Evolutionary conservation across 2,888 invertebrate genomes (phyloP), one percentile per base, ranked within the genome.

Genomic region (Drosophila aldrichi): DNA sequence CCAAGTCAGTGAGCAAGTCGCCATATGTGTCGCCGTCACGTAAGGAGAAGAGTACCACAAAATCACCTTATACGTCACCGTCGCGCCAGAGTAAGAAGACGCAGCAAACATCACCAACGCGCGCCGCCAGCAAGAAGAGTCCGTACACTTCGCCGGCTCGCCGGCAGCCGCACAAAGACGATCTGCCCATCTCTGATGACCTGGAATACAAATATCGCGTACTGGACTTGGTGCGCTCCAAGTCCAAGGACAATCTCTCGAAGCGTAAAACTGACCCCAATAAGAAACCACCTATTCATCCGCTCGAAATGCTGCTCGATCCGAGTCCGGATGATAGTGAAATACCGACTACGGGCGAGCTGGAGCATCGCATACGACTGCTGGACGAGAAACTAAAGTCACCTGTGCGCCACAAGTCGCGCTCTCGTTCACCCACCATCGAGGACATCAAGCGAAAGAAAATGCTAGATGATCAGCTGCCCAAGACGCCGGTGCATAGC

Each of bases 291-390:
- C 81, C 91, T 22, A 91, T 92, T 66, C 91, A 91, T 77, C 92
- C 91, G 0, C 73, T 91, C 1, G 91, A 91, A 77, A 91, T 91
- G 90, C 59, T 91, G n/a, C 88, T 91, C 0, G 91, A 91, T 55
- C 82, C 91, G 5, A 92, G 91, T 63, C 91, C 92, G 0, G 90
- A 90, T 44, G 81, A 79, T 2, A 82, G 70, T 52, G 80, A 81
- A 14, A 90, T 92, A 70, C 92, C 92, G 10, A 89, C 90, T 14
- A 92, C 91, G 0, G 90, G 92, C 2, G 91, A 92, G 41, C 66
- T 92, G 2, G 92, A 92, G 54, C 91, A 92, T 67, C 81, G 92
- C 49, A 92, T 92, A 36, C 80, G 90, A 1, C 74, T 92, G 0
- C 73, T 92, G n/a, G 91, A 92, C n/a, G 87, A 79, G 36, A 89